Conservation (phyloP, 2,888 invertebrate species). For the Chrysodeixis includens region DNA sequence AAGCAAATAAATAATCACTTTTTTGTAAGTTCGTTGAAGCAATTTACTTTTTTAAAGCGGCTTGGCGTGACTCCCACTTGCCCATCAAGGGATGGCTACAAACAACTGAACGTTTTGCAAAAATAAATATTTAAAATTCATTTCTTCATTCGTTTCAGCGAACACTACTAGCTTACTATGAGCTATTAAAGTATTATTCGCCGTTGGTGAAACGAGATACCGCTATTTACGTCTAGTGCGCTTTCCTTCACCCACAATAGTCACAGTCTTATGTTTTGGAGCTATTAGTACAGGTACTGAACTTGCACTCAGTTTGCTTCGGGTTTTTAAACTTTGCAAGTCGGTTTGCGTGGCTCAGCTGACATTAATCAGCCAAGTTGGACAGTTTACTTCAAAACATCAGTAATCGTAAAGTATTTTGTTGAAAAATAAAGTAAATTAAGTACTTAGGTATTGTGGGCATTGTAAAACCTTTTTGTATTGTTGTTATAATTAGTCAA, state of each 20-base stretch:
- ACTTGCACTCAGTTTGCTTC: conserved; percentile 33
- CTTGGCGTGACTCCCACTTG: conserved; percentile 52
- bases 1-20: not conserved
- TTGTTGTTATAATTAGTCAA: too few species aligned
- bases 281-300: not conserved
- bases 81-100: conserved; percentile 29
- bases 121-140: conserved; percentile 38
- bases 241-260: too few species aligned
- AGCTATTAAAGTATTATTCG: too few species aligned
- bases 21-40: conserved; percentile 1
- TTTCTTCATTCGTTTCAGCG: conserved; percentile 36
- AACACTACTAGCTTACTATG: too few species aligned
- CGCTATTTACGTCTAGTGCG: too few species aligned
- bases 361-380: conserved; percentile 21
- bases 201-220: too few species aligned
- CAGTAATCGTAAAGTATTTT: not conserved
- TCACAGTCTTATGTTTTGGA: too few species aligned
- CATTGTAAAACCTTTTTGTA: too few species aligned
- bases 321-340: conserved; percentile 33
- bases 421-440: conserved; percentile 7
- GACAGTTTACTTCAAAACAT: conserved; percentile 8
- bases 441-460: not conserved
- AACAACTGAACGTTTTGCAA: conserved; percentile 24
- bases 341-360: conserved; percentile 27
- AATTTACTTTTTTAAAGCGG: conserved; percentile 29